phyloP scores from a whole-genome alignment of 2,113 vertebrate genomes.

The Holacanthus passer region DNA sequence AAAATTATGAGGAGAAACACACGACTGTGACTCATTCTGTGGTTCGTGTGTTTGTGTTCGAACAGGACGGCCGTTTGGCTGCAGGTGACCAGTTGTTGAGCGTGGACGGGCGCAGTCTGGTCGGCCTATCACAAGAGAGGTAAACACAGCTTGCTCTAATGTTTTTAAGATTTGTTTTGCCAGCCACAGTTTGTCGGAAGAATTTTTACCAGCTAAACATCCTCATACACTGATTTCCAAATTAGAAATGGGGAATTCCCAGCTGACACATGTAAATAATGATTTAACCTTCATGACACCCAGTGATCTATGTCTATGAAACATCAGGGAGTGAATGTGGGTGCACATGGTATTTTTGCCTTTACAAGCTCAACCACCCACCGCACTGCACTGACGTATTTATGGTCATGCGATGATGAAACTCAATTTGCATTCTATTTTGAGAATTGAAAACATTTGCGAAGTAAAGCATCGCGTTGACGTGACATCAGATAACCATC shows the following conservation, averaged over 20 bases:
- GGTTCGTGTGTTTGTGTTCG: slow-evolving; percentile 21
- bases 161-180: background rate
- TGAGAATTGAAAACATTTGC: slow-evolving; percentile 21
- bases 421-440: slow-evolving; percentile 22
- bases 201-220: no score
- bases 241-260: slow-evolving; percentile 18
- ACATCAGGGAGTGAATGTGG: slow-evolving; percentile 7
- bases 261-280: slow-evolving; percentile 4
- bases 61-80: slow-evolving; percentile 93
- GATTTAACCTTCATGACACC: background rate
- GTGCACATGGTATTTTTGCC: background rate
- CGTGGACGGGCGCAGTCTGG: slow-evolving; percentile 95
- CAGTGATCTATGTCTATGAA: background rate
- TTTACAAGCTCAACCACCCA: background rate
- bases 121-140: slow-evolving; percentile 98
- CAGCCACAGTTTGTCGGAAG: background rate
- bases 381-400: slow-evolving; percentile 3
- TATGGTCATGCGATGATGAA: background rate
- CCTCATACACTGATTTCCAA: background rate
- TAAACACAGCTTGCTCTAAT: slow-evolving; percentile 62
- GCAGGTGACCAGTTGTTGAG: slow-evolving; percentile 97
- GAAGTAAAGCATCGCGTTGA: background rate
- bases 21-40: slow-evolving; percentile 1
- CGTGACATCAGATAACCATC: slow-evolving; percentile 30
- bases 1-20: background rate